phyloP scores from a whole-genome alignment of 2,113 vertebrate genomes.

The Bettongia penicillata region DNA sequence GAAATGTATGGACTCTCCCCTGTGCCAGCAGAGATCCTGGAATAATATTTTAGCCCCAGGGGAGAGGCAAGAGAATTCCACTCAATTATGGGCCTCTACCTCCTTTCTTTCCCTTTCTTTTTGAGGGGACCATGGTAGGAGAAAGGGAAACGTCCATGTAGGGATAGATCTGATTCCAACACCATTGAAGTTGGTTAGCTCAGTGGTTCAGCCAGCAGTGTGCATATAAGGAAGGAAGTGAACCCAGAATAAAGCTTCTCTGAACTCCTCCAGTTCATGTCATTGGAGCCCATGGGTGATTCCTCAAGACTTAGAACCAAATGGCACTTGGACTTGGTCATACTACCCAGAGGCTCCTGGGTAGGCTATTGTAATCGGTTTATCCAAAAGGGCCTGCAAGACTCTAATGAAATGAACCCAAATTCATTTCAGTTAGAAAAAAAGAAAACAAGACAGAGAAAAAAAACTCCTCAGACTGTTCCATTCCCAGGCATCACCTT shows the following conservation, averaged over 20 bases:
- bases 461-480: background rate
- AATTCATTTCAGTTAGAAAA: background rate
- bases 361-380: background rate
- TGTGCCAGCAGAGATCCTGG: background rate
- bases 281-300: background rate
- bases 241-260: background rate
- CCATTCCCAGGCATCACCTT: background rate
- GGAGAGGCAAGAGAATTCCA: background rate
- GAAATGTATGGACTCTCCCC: background rate
- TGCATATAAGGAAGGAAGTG: background rate
- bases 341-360: background rate
- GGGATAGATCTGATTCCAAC: background rate
- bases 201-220: no score
- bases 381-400: background rate
- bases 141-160: background rate
- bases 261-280: background rate
- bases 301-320: background rate
- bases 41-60: background rate
- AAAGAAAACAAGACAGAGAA: background rate
- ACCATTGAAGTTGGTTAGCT: background rate
- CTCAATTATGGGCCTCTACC: background rate
- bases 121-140: background rate
- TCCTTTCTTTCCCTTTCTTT: background rate
- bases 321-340: accelerated
- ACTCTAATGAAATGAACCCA: background rate